phyloP scores from a whole-genome alignment of 2,797 vertebrate genomes.

The Harpagifer antarcticus region DNA sequence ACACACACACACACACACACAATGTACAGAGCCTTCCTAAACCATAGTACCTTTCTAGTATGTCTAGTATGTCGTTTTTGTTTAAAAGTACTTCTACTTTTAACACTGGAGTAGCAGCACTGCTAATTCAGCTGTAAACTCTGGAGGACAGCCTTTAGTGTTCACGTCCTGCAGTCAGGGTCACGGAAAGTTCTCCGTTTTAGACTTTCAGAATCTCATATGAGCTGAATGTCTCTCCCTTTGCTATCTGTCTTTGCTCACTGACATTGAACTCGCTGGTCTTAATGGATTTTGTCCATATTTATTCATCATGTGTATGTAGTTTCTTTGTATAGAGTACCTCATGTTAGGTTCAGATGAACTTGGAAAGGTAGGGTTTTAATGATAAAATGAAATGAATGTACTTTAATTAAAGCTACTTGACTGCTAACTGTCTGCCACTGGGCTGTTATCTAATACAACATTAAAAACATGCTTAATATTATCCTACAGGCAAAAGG shows the following conservation, averaged over 20 bases:
- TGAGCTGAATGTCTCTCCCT: conserved; percentile 7
- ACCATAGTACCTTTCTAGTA: conserved; percentile 19
- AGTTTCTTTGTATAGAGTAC: not conserved
- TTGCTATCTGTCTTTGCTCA: conserved; percentile 5
- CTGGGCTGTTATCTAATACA: not conserved
- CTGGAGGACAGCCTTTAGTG: not conserved
- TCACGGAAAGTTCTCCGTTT: not conserved
- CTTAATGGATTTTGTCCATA: conserved; percentile 28
- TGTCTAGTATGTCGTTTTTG: not conserved
- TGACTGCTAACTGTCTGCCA: not conserved
- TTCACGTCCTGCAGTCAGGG: not conserved
- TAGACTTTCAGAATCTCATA: conserved; percentile 2
- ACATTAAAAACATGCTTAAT: not conserved
- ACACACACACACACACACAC: not conserved
- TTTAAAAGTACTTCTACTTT: conserved; percentile 11
- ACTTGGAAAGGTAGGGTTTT: not conserved
- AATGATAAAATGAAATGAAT: not conserved
- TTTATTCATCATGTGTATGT: conserved; percentile 43
- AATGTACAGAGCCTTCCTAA: not conserved
- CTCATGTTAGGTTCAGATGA: not conserved
- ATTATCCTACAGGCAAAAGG: conserved; percentile 12
- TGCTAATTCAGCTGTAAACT: not conserved
- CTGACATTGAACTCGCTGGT: conserved; percentile 19
- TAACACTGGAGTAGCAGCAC: conserved; percentile 17
- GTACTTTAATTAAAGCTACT: conserved; percentile 6